Evolutionary conservation across 1,140 invertebrate species (phyloP).

Genomic region (Scaptomyza hsui): DNA sequence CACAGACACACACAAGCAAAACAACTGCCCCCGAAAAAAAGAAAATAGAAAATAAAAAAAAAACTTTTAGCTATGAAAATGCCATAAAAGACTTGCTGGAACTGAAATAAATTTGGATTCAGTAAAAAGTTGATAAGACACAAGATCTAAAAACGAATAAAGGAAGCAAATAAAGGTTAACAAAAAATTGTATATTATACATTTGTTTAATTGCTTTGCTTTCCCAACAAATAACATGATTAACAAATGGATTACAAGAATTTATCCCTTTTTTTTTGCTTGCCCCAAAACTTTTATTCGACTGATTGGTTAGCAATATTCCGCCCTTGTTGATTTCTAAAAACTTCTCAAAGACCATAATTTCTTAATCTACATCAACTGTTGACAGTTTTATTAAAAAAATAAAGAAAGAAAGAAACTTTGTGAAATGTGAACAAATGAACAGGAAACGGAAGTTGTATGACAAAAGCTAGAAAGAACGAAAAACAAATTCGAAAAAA

Average conservation of each 20-base stretch:
- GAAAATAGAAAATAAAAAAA: conserved; percentile 3
- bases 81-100: conserved; percentile 17
- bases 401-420: conserved; percentile 34
- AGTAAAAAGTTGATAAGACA: conserved; percentile 10
- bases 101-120: conserved; percentile 20
- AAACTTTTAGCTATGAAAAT: conserved; percentile 33
- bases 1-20: conserved; percentile 28
- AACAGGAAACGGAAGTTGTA: conserved; percentile 77
- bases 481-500: conserved; percentile 40
- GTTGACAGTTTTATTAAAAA: conserved; percentile 82
- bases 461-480: conserved; percentile 50
- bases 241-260: neutral
- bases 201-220: neutral
- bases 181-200: neutral
- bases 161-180: neutral
- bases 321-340: neutral
- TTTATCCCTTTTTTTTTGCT: conserved; percentile 8
- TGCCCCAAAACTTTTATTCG: neutral
- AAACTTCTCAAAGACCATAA: conserved; percentile 60
- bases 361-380: conserved; percentile 82
- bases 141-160: conserved; percentile 5
- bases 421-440: conserved; percentile 77
- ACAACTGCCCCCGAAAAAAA: conserved; percentile 17
- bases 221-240: conserved; percentile 6
- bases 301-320: conserved; percentile 21